A percentile compares a stretch with the other conserved stretches of the same genome.
These are phyloP conservation scores for Deroptyus accipitrinus DNA, from an alignment of 2,113 vertebrate species.

Conservation along the genomic window DNA sequence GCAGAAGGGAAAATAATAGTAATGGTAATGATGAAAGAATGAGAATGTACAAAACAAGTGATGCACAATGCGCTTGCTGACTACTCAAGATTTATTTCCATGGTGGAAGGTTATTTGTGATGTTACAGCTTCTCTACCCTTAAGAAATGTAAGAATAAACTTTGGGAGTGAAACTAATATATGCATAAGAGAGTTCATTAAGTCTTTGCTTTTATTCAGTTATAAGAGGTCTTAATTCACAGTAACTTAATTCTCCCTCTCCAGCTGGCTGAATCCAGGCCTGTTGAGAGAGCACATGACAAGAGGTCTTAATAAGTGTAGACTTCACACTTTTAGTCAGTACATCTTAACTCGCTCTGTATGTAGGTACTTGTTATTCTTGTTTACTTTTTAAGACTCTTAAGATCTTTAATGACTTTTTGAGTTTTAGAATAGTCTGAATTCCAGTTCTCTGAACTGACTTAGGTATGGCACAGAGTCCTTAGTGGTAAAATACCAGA, in stretches of 20 bases:
- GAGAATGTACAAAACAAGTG: background rate
- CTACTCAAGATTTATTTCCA: background rate
- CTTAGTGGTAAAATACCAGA: background rate
- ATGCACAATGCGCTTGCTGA: background rate
- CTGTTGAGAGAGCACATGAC: background rate
- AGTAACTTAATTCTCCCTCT: background rate
- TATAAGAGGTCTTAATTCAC: background rate
- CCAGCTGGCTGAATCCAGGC: background rate
- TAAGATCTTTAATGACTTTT: background rate
- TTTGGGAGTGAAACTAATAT: background rate
- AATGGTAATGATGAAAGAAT: background rate
- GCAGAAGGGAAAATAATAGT: background rate
- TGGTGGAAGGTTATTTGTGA: background rate
- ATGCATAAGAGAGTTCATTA: background rate
- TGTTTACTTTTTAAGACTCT: background rate
- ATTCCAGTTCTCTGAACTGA: background rate
- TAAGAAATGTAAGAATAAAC: background rate
- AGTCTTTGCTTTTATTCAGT: background rate
- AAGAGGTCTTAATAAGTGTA: background rate
- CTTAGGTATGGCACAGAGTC: background rate
- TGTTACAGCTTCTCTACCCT: background rate
- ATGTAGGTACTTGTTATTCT: background rate
- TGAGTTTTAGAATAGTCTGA: background rate
- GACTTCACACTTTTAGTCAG: background rate
- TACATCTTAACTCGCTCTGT: background rate